These are phyloP conservation scores for Hypomecis atomaria DNA, from an alignment of 2,888 invertebrate genomes.

Conservation along the genomic window DNA sequence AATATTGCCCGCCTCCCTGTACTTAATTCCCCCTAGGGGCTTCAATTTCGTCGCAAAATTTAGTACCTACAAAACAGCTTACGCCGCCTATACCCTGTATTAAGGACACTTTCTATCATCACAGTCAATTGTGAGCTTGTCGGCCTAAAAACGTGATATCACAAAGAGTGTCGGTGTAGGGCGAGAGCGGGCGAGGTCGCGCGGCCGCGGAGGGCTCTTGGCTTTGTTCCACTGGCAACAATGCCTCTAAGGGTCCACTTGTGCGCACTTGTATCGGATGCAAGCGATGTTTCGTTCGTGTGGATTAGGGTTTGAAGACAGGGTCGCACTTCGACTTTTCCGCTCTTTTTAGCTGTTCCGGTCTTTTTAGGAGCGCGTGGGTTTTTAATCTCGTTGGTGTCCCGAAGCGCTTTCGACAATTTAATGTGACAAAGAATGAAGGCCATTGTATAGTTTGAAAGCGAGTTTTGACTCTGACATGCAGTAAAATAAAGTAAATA, in stretches of 20 bases:
- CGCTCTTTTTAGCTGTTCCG: conserved; percentile 30
- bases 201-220: conserved; percentile 72
- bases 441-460: not conserved
- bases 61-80: conserved; percentile 35
- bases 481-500: too few relatives aligned
- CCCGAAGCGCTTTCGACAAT: conserved; percentile 4
- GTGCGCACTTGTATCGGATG: conserved; percentile 78
- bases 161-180: conserved; percentile 72
- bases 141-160: conserved; percentile 80
- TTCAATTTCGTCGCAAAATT: conserved; percentile 27
- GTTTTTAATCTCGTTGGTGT: conserved; percentile 7
- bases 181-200: conserved; percentile 68
- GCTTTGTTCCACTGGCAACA: conserved; percentile 81
- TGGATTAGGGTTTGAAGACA: conserved; percentile 66
- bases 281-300: conserved; percentile 76
- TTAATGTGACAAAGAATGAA: conserved; percentile 7
- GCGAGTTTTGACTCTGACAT: too few relatives aligned
- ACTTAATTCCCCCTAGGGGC: conserved; percentile 23
- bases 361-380: conserved; percentile 23
- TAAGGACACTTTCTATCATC: conserved; percentile 63
- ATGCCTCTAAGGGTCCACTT: conserved; percentile 72
- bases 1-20: conserved; percentile 17
- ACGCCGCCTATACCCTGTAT: conserved; percentile 48
- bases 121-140: conserved; percentile 64
- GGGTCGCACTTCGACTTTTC: conserved; percentile 52